Conservation (phyloP, 2,113 vertebrate species). For the Amazona guildingii region DNA sequence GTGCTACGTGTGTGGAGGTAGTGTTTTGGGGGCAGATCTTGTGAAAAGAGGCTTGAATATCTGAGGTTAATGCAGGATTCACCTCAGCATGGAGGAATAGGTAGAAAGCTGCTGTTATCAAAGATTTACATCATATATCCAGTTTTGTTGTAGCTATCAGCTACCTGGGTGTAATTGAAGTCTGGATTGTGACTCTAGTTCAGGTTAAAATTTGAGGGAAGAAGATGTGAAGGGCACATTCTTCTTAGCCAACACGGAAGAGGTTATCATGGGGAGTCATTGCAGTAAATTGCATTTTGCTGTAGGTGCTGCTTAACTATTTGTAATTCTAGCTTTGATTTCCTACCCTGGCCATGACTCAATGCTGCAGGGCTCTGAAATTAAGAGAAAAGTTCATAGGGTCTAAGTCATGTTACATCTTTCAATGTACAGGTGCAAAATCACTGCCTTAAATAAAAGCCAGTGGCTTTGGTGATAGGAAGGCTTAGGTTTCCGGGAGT, state of each 20-base stretch:
- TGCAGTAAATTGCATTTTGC: neutral
- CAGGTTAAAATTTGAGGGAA: neutral
- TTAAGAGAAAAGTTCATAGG: neutral
- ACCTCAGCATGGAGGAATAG: neutral
- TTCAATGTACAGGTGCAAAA: neutral
- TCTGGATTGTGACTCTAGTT: neutral
- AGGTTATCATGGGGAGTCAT: neutral
- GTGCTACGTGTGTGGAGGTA: neutral
- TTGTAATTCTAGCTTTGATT: neutral
- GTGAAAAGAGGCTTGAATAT: neutral
- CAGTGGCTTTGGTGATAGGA: neutral
- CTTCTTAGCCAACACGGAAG: neutral
- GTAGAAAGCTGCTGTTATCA: neutral
- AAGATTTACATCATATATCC: neutral
- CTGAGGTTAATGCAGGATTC: neutral
- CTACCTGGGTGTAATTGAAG: neutral
- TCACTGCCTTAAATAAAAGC: neutral
- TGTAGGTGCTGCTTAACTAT: neutral
- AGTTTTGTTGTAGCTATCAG: neutral
- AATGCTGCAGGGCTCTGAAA: neutral
- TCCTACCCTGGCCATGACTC: too few relatives aligned
- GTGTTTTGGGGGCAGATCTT: neutral
- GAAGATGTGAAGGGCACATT: neutral
- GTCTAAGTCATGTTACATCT: neutral
- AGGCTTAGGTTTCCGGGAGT: neutral